A percentile compares a stretch with the other conserved stretches of the same genome.
Conservation (phyloP, 1,140 invertebrate genomes). For the Eciton burchellii region DNA sequence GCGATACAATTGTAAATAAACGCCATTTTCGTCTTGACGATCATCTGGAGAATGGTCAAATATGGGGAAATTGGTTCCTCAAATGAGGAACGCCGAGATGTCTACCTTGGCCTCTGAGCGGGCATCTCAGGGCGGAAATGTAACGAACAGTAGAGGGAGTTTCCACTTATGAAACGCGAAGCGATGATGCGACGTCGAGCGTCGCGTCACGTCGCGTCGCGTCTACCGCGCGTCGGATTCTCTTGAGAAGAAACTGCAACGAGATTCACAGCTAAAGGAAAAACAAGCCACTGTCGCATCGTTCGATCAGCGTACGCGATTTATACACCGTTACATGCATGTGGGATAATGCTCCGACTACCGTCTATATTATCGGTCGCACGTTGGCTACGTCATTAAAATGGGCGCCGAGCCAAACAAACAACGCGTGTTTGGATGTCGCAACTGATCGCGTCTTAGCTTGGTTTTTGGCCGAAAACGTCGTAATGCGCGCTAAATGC, state of each 20-base stretch:
- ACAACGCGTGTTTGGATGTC: slow-evolving; percentile 10
- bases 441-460: not conserved
- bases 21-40: not conserved
- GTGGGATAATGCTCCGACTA: not conserved
- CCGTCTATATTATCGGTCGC: slow-evolving; percentile 1
- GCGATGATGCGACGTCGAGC: not conserved
- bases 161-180: not conserved
- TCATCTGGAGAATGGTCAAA: not conserved
- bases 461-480: slow-evolving; percentile 13
- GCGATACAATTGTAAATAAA: not conserved
- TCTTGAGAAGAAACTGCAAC: not conserved
- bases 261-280: slow-evolving; percentile 19
- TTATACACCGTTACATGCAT: slow-evolving; percentile 31
- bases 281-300: slow-evolving; percentile 33
- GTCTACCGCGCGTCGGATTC: not conserved
- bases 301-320: not conserved
- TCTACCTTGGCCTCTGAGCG: slow-evolving; percentile 47
- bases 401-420: slow-evolving; percentile 39
- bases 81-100: not conserved
- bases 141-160: not conserved
- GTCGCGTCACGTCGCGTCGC: not conserved
- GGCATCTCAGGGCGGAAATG: not conserved
- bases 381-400: slow-evolving; percentile 42
- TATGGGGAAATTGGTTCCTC: too few species aligned
- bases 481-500: not conserved